Percentiles rank a stretch among this genome's conserved stretches.
Evolutionary conservation across 2,797 vertebrate species (phyloP).

Genomic region (Semaprochilodus insignis): DNA sequence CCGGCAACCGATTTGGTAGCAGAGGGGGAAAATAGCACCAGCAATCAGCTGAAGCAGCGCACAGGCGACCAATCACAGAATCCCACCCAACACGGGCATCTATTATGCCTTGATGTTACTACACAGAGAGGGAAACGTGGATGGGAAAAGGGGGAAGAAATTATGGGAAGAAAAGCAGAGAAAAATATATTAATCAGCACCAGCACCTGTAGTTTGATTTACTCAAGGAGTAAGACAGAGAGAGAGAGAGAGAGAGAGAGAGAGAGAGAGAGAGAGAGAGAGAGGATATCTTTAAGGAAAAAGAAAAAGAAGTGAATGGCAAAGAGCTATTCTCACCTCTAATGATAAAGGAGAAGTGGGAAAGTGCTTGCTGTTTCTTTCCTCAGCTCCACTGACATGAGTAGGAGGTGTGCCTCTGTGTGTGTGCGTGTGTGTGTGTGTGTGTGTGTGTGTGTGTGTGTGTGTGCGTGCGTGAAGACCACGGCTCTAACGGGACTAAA

Average conservation of each 20-base stretch:
- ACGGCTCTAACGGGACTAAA: slow-evolving; percentile 33
- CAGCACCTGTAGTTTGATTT: slow-evolving; percentile 10
- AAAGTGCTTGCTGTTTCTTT: background rate
- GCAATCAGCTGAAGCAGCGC: slow-evolving; percentile 51
- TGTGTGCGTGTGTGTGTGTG: slow-evolving; percentile 22
- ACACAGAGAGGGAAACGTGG: slow-evolving; percentile 26
- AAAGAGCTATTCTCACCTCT: slow-evolving; percentile 13
- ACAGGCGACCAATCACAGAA: slow-evolving; percentile 4
- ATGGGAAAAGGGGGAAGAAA: background rate
- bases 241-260: slow-evolving; percentile 21
- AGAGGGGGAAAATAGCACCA: slow-evolving; percentile 46
- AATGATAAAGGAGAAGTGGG: slow-evolving; percentile 15
- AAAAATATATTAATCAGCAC: slow-evolving; percentile 37
- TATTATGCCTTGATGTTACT: slow-evolving; percentile 28
- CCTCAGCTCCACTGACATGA: background rate
- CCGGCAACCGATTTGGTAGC: slow-evolving; percentile 55
- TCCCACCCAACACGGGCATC: slow-evolving; percentile 32
- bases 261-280: slow-evolving; percentile 1
- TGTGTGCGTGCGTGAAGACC: slow-evolving; percentile 38
- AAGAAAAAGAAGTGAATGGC: background rate
- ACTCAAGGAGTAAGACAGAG: background rate
- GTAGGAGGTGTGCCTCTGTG: slow-evolving; percentile 26
- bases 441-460: slow-evolving; percentile 32
- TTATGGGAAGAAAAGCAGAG: slow-evolving; percentile 7
- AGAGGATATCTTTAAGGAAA: slow-evolving; percentile 6